These are phyloP conservation scores for Lepidurus arcticus DNA, from an alignment of 1,140 invertebrate species.

Conservation along the genomic window DNA sequence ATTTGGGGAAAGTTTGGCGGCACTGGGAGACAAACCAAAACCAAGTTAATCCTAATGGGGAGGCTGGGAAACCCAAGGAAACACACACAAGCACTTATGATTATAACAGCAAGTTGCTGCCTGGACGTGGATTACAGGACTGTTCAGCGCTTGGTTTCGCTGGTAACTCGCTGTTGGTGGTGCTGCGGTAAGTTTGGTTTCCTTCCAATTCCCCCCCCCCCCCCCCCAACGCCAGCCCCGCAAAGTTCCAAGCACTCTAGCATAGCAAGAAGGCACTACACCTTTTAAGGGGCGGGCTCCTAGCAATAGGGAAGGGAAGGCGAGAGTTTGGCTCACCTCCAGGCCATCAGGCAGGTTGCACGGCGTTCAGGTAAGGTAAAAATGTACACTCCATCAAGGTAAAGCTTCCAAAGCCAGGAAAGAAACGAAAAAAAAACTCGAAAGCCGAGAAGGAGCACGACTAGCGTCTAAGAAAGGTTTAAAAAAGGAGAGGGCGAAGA, in stretches of 20 bases:
- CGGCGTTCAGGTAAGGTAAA: neutral
- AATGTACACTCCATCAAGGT: neutral
- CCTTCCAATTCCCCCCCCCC: neutral
- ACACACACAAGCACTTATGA: no score
- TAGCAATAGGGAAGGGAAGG: constrained; percentile 15
- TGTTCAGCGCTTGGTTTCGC: constrained; percentile 7
- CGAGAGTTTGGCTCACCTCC: constrained; percentile 17
- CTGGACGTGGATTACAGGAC: neutral
- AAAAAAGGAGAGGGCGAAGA: neutral
- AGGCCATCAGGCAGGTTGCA: constrained; percentile 10
- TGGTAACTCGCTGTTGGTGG: constrained; percentile 17
- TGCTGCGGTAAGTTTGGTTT: constrained; percentile 3
- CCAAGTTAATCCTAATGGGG: no score
- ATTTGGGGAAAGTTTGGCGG: no score
- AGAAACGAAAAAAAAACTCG: neutral
- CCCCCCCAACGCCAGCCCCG: neutral
- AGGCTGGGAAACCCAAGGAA: no score
- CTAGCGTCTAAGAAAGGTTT: neutral
- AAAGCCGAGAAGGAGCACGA: neutral
- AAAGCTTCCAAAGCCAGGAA: neutral
- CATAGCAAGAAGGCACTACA: constrained; percentile 4
- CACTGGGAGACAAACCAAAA: no score
- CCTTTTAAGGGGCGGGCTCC: constrained; percentile 7
- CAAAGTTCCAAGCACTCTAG: neutral
- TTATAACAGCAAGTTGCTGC: neutral